Evolutionary conservation across 2,797 vertebrate species (phyloP).

Genomic region (Novumbra hubbsi): DNA sequence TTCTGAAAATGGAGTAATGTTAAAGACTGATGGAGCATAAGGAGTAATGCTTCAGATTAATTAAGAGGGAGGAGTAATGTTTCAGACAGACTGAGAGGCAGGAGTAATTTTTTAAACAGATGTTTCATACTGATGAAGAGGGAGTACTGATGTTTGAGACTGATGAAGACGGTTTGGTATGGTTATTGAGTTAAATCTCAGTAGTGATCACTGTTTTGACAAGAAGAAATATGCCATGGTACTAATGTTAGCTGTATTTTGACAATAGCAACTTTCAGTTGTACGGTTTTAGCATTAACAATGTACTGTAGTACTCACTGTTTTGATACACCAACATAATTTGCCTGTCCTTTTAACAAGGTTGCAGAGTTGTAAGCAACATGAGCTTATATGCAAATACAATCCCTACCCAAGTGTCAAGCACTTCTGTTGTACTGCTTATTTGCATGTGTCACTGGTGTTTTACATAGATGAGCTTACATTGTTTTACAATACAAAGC

Average conservation of each 20-base stretch:
- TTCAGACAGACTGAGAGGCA: no score
- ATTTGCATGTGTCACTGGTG: conserved; percentile 2
- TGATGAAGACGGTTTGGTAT: background rate
- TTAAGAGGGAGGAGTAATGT: no score
- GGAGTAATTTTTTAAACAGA: no score
- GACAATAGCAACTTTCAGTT: no score
- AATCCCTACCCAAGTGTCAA: conserved; percentile 2
- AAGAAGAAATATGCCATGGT: no score
- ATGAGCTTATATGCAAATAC: background rate
- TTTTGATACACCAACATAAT: background rate
- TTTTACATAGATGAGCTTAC: background rate
- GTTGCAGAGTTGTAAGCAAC: background rate
- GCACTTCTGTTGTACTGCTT: background rate
- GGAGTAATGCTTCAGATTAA: no score
- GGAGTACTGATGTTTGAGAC: background rate
- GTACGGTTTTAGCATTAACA: no score
- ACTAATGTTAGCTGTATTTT: no score
- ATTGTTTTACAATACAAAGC: background rate
- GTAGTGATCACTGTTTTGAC: no score
- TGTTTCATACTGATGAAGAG: no score
- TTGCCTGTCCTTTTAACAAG: background rate
- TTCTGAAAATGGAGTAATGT: background rate
- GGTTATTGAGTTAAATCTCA: background rate
- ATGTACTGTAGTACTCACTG: background rate
- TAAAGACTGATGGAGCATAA: background rate